These are phyloP conservation scores for Apistogramma diplotaenia DNA, from an alignment of 2,113 vertebrate species.

Conservation along the genomic window DNA sequence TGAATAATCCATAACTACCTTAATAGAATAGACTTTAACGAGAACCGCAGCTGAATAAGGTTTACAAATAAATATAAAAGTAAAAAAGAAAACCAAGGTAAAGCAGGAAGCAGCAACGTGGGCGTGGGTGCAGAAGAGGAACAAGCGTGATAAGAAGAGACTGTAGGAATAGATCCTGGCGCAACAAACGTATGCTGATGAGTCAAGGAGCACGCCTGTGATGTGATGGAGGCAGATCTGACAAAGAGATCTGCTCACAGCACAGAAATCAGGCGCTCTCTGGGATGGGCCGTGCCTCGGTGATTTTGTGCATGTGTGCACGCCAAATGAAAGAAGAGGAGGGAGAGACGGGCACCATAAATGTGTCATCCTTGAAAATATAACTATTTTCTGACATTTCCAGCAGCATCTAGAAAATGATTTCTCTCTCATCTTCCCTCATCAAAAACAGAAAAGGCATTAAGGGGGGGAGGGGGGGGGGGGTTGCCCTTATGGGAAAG, in stretches of 20 bases:
- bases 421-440: constrained; percentile 15
- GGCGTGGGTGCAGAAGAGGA: constrained; percentile 44
- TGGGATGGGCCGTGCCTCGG: constrained; percentile 29
- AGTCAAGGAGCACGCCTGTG: constrained; percentile 59
- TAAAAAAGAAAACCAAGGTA: constrained; percentile 15
- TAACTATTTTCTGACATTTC: constrained; percentile 32
- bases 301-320: constrained; percentile 1
- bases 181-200: constrained; percentile 67
- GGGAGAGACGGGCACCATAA: constrained; percentile 1
- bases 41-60: background rate
- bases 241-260: constrained; percentile 58
- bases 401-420: constrained; percentile 3
- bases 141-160: constrained; percentile 34
- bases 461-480: background rate
- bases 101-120: constrained; percentile 17
- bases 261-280: constrained; percentile 41
- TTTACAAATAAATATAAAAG: constrained; percentile 16
- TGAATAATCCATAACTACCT: background rate
- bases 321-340: background rate
- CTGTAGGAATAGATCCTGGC: constrained; percentile 45
- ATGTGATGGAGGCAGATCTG: constrained; percentile 65
- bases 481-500: background rate
- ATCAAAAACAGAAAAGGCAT: background rate
- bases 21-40: background rate
- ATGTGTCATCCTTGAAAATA: constrained; percentile 44